Conservation (phyloP, 2,888 invertebrate species). For the Polyommatus icarus region DNA sequence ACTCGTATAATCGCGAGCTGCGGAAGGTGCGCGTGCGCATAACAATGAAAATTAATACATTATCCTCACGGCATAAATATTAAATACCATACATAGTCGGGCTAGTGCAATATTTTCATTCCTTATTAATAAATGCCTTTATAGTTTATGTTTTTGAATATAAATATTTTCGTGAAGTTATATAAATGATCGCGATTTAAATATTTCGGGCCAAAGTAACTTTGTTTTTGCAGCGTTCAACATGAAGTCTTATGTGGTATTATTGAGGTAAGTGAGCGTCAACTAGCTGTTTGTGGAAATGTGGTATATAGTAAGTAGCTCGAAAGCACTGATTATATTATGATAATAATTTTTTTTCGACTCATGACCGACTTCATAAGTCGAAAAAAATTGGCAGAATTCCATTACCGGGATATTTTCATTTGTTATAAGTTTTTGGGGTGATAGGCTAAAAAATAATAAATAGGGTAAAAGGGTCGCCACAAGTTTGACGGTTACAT, state of each 20-base stretch:
- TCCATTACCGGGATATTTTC: no score
- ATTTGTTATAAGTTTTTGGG: no score
- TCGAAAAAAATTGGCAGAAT: not conserved
- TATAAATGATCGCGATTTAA: not conserved
- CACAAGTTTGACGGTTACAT: no score
- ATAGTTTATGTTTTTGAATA: not conserved
- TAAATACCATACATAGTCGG: not conserved
- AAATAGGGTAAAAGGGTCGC: no score
- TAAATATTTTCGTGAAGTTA: not conserved
- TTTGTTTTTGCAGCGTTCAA: not conserved
- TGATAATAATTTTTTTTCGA: no score
- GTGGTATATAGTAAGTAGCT: no score
- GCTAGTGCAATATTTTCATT: not conserved
- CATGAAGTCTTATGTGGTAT: not conserved
- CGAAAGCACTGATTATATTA: no score
- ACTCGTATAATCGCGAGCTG: not conserved
- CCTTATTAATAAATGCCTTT: not conserved
- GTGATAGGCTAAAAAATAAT: no score
- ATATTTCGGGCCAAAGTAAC: not conserved
- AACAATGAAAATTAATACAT: not conserved
- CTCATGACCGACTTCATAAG: not conserved
- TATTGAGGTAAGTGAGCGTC: not conserved
- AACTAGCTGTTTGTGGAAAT: not conserved
- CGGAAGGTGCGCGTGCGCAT: not conserved
- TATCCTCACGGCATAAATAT: not conserved